Percentiles rank a stretch among this genome's conserved stretches.
These are phyloP conservation scores for Agriotes lineatus DNA, from an alignment of 2,888 invertebrate genomes.

Conservation along the genomic window DNA sequence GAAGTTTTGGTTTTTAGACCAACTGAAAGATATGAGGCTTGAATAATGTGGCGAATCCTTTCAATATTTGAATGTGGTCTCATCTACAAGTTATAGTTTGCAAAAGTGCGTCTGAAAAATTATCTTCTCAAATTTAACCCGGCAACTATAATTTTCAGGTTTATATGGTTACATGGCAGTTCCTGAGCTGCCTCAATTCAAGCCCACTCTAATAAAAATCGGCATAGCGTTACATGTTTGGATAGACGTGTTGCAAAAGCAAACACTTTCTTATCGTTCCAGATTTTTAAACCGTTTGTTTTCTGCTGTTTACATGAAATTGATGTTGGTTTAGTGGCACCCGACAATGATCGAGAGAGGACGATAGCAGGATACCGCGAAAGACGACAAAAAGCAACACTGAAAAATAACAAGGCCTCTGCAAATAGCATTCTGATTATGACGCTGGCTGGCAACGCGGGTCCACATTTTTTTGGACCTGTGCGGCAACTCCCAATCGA, in stretches of 20 bases:
- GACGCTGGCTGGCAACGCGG: conserved; percentile 10
- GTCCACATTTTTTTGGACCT: conserved; percentile 3
- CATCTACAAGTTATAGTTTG: too few relatives aligned
- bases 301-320: conserved; percentile 20
- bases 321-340: conserved; percentile 17
- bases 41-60: too few relatives aligned
- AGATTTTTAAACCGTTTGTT: conserved; percentile 17
- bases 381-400: conserved; percentile 22
- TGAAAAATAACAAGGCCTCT: conserved; percentile 23
- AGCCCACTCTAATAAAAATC: not conserved
- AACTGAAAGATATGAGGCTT: too few relatives aligned
- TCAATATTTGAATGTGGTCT: too few relatives aligned
- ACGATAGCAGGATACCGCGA: conserved; percentile 16
- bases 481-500: not conserved
- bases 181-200: not conserved
- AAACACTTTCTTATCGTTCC: conserved; percentile 15
- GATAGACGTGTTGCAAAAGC: conserved; percentile 10
- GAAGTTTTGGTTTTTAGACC: too few relatives aligned
- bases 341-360: conserved; percentile 20
- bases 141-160: too few relatives aligned
- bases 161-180: too few relatives aligned
- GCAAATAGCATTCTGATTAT: conserved; percentile 20
- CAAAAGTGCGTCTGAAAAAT: too few relatives aligned
- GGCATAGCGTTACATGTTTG: conserved; percentile 11
- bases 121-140: too few relatives aligned